These are phyloP conservation scores for Antechinus stuartii DNA, from an alignment of 2,113 vertebrate genomes.

Conservation along the genomic window DNA sequence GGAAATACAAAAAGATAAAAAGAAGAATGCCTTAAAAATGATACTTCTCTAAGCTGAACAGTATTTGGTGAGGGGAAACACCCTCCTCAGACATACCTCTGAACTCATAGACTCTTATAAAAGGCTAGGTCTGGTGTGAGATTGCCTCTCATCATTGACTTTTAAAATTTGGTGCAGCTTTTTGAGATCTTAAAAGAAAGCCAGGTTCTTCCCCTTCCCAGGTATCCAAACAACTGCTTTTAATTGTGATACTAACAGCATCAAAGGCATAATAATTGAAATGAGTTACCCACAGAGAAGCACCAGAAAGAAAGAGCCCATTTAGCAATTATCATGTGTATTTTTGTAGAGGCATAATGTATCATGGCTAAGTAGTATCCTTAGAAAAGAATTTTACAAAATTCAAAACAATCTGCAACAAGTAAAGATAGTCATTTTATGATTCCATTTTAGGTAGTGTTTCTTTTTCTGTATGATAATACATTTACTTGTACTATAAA, in stretches of 20 bases:
- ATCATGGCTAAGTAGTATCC: background rate
- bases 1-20: too few species aligned
- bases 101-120: background rate
- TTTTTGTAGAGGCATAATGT: background rate
- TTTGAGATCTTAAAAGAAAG: background rate
- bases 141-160: too few species aligned
- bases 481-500: background rate
- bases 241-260: background rate
- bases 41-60: background rate
- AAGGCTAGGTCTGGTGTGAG: too few species aligned
- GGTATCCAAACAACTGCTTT: background rate
- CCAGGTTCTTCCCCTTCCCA: background rate
- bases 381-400: background rate
- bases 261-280: background rate
- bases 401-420: background rate
- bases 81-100: background rate
- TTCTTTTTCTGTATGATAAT: background rate
- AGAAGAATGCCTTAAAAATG: background rate
- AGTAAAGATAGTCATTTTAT: background rate
- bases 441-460: background rate
- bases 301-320: background rate
- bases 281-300: background rate
- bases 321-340: background rate
- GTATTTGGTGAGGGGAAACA: background rate
- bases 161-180: background rate